Percentiles rank a stretch among this genome's conserved stretches.
phyloP scores from a whole-genome alignment of 1,140 invertebrate species.

The Drosophila funebris region DNA sequence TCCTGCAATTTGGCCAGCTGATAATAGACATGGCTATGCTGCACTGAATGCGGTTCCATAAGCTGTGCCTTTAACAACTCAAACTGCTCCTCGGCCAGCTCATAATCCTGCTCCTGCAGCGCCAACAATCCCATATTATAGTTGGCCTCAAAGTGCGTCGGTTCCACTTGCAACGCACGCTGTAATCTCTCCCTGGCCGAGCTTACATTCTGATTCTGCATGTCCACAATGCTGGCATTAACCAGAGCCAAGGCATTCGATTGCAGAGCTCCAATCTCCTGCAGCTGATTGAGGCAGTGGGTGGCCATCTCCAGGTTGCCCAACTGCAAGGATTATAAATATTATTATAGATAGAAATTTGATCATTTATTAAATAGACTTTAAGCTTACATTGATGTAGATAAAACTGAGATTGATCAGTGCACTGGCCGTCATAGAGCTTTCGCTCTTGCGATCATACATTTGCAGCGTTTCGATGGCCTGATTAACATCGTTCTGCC shows the following conservation, averaged over 20 bases:
- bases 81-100: slow-evolving; percentile 87
- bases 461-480: slow-evolving; percentile 94
- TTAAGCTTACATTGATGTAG: slow-evolving; percentile 90
- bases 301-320: slow-evolving; percentile 93
- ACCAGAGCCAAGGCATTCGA: slow-evolving; percentile 94
- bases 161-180: slow-evolving; percentile 92
- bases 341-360: too few relatives aligned
- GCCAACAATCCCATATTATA: slow-evolving; percentile 94
- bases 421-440: slow-evolving; percentile 92
- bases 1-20: slow-evolving; percentile 94
- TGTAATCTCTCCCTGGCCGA: slow-evolving; percentile 91
- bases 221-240: slow-evolving; percentile 94
- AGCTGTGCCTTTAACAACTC: slow-evolving; percentile 87
- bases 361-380: neutral
- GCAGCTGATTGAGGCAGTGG: slow-evolving; percentile 91
- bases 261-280: slow-evolving; percentile 87
- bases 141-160: slow-evolving; percentile 94
- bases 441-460: slow-evolving; percentile 94
- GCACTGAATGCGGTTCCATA: slow-evolving; percentile 77
- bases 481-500: slow-evolving; percentile 92
- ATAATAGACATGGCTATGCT: slow-evolving; percentile 92
- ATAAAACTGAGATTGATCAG: slow-evolving; percentile 96
- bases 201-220: slow-evolving; percentile 89
- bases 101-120: slow-evolving; percentile 88
- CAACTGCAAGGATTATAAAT: too few relatives aligned